Conservation (phyloP, 2,113 vertebrate genomes). For the Sphyrna mokarran region DNA sequence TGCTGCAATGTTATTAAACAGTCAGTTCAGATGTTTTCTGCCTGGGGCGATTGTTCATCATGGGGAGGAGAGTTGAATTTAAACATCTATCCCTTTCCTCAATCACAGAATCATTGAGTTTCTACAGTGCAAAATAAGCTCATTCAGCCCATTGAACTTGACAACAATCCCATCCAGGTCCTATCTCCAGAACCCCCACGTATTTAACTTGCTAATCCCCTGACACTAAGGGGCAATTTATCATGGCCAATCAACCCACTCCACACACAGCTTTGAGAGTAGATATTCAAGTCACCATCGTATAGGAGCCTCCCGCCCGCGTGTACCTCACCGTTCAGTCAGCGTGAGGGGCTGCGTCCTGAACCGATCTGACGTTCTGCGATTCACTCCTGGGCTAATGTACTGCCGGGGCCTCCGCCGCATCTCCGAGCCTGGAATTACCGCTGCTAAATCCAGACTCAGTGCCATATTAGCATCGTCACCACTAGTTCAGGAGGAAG, state of each 20-base stretch:
- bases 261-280: background rate
- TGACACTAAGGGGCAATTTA: no score
- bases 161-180: no score
- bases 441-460: conserved; percentile 51
- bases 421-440: conserved; percentile 44
- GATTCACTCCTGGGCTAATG: conserved; percentile 45
- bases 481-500: conserved; percentile 39
- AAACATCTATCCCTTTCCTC: background rate
- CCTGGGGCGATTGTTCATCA: background rate
- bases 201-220: no score
- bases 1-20: background rate
- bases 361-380: conserved; percentile 60
- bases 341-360: conserved; percentile 64
- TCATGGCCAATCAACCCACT: no score
- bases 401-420: conserved; percentile 54
- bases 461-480: conserved; percentile 42
- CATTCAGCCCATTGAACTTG: no score
- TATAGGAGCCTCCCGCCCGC: background rate
- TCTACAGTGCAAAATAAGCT: no score
- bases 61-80: background rate
- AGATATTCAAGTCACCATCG: background rate
- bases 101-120: no score
- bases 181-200: no score
- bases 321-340: conserved; percentile 45
- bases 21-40: background rate